Conservation (phyloP, 2,888 invertebrate species). For the Anaspis maculata region DNA sequence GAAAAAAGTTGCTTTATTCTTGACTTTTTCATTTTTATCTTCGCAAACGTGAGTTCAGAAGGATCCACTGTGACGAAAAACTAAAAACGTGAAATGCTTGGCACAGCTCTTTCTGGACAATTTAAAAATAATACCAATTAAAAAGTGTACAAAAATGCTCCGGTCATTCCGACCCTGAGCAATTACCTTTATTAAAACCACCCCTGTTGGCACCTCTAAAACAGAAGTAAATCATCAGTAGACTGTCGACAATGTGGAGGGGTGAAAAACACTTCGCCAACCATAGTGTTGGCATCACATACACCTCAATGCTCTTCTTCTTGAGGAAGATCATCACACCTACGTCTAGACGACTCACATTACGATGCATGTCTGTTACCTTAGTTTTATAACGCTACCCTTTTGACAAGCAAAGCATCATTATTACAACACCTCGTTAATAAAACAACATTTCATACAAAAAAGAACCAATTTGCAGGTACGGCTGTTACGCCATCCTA, state of each 20-base stretch:
- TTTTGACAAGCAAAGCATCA: too few species aligned
- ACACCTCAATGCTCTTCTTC: conserved; percentile 10
- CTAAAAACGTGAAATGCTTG: too few species aligned
- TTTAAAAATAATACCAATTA: conserved; percentile 23
- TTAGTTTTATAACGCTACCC: conserved; percentile 10
- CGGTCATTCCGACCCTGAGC: conserved; percentile 63
- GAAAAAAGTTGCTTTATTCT: too few species aligned
- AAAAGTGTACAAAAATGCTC: conserved; percentile 57
- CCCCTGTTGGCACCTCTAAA: conserved; percentile 92
- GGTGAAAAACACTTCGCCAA: conserved; percentile 24
- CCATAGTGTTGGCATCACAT: conserved; percentile 14
- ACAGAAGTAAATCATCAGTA: conserved; percentile 76
- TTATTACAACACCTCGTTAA: too few species aligned
- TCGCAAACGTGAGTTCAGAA: too few species aligned
- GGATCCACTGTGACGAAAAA: too few species aligned
- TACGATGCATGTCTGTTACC: conserved; percentile 10
- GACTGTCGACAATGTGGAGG: conserved; percentile 43
- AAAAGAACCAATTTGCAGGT: too few species aligned
- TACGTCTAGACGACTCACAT: conserved; percentile 9
- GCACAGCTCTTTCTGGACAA: conserved; percentile 25
- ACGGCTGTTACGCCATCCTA: too few species aligned
- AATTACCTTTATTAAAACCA: conserved; percentile 96
- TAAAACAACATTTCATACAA: too few species aligned
- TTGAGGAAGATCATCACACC: conserved; percentile 13
- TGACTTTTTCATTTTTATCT: too few species aligned